Percentiles rank a stretch among this genome's conserved stretches.
Conservation (phyloP, 2,888 invertebrate species). For the Julus scandinavius region DNA sequence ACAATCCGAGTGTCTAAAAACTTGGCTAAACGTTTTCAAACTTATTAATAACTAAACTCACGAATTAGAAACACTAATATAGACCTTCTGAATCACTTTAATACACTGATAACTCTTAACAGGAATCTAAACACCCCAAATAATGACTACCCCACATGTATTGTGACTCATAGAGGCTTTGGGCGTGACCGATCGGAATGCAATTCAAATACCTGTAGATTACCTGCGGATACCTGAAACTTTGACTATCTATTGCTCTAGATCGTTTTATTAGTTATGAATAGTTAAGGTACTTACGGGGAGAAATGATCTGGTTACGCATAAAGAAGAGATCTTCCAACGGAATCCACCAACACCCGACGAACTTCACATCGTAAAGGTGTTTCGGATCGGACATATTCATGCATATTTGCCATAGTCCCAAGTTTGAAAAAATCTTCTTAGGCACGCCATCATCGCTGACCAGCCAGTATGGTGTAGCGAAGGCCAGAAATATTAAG, state of each 20-base stretch:
- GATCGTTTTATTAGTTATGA: background rate
- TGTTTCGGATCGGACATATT: constrained; percentile 85
- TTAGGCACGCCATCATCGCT: constrained; percentile 69
- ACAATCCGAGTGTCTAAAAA: background rate
- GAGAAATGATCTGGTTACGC: constrained; percentile 82
- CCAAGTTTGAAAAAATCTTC: constrained; percentile 79
- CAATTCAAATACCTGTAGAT: background rate
- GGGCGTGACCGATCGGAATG: constrained; percentile 46
- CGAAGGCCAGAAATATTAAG: constrained; percentile 62
- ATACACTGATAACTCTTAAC: no score
- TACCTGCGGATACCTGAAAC: background rate
- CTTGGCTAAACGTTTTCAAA: background rate
- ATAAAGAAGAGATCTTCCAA: constrained; percentile 97
- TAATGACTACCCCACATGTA: background rate
- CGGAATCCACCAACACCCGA: constrained; percentile 96
- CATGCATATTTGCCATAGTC: constrained; percentile 96
- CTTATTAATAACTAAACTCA: background rate
- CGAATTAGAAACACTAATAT: background rate
- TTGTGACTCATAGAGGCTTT: constrained; percentile 1
- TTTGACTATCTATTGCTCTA: background rate
- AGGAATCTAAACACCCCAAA: background rate
- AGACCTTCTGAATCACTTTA: no score
- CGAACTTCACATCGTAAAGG: constrained; percentile 82
- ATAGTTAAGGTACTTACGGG: constrained; percentile 70
- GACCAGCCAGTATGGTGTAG: constrained; percentile 63